Evolutionary conservation across 2,888 invertebrate genomes (phyloP), one percentile per base, ranked within the genome.

Genomic region (Phortica magna): DNA sequence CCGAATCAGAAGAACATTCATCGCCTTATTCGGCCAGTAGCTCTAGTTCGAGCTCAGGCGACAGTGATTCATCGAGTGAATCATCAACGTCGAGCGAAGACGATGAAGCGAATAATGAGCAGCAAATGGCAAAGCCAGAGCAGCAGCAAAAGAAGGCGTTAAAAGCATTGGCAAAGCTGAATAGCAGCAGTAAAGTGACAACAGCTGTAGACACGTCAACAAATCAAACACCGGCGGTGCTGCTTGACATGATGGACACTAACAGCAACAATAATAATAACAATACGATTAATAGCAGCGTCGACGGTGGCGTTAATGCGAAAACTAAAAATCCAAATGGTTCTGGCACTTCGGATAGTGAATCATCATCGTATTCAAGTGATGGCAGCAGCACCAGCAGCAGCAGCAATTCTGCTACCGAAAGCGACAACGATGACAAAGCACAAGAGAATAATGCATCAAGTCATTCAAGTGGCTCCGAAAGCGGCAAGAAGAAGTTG

Each of bases 1-100:
- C 90, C 2, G 91, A 90, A 53, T 91, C 91, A 3, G 92, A 90
- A 12, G 91, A 88, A 10, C 91, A 91, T 80, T 91, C 90, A 0
- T 91, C 91, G 0, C 89, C 89, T 4, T 91, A 91, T 75, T 88
- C 90, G 0, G 85, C 70, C 22, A 39, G 22, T 12, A 71, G 55
- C 41, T 84, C 85, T 1, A 88, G 82, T n/a, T 77, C 90, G 65
- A 89, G 89, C 68, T 86, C 89, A 10, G 87, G 87, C 4, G 82
- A 82, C n/a, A 80, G 81, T 31, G 75, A 83, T 0, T 79, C 79
- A 5, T 72, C 74, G 9, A 81, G 81, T 12, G 81, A 74, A 14
- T 83, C 84, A 7, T 79, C 78, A 14, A 71, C 75, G 77, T 84
- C 80, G 6, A 79, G 77, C 0, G 76, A 79, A 7, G 78, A 80